Evolutionary conservation across 2,797 vertebrate species (phyloP).

Genomic region (Chromis chromis): DNA sequence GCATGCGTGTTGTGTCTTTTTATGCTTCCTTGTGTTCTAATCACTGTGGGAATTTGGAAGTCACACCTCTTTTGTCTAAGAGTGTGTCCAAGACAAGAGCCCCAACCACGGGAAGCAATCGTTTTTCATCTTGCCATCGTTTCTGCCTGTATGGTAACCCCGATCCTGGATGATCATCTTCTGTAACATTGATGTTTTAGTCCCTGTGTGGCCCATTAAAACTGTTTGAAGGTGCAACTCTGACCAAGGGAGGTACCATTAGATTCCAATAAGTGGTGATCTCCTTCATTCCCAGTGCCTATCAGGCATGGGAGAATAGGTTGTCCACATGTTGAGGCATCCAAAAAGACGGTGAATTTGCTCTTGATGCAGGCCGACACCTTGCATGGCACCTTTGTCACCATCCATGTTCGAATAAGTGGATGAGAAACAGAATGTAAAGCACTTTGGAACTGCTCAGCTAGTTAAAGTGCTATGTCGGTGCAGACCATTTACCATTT

Average conservation of each 20-base stretch:
- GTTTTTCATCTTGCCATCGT: slow-evolving; percentile 1
- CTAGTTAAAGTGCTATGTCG: too few species aligned
- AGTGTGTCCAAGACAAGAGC: slow-evolving; percentile 52
- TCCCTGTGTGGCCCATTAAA: neutral
- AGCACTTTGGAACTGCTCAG: too few species aligned
- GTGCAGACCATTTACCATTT: too few species aligned
- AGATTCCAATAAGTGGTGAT: slow-evolving; percentile 1
- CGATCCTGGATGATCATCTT: neutral
- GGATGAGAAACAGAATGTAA: too few species aligned
- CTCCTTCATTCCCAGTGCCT: neutral
- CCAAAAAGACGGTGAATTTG: too few species aligned
- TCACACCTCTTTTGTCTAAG: slow-evolving; percentile 22
- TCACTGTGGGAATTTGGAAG: slow-evolving; percentile 60
- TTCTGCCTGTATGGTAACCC: neutral
- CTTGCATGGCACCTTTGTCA: too few species aligned
- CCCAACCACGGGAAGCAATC: slow-evolving; percentile 48
- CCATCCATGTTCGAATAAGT: too few species aligned
- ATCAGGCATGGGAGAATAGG: neutral
- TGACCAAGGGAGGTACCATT: neutral
- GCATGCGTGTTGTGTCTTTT: slow-evolving; percentile 50
- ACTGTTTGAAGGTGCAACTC: neutral
- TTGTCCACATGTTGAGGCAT: too few species aligned
- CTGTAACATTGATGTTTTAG: neutral
- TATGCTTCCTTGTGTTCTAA: slow-evolving; percentile 60
- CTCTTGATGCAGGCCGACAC: too few species aligned